Conservation (phyloP, 2,113 vertebrate genomes). For the Pterophyllum scalare region DNA sequence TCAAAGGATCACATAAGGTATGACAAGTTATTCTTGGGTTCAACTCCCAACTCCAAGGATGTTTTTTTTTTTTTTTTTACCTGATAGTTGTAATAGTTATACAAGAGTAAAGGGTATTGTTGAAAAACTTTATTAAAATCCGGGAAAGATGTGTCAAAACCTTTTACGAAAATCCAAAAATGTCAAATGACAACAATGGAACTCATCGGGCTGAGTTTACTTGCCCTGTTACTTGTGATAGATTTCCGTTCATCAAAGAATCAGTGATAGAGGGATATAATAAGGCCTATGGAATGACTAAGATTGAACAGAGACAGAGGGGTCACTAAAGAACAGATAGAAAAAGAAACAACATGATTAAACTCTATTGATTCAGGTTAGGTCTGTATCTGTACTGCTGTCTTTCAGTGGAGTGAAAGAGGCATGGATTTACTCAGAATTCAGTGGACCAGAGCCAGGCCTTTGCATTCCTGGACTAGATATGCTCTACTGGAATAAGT, state of each 20-base stretch:
- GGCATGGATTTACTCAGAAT: constrained; percentile 35
- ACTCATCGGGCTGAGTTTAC: background rate
- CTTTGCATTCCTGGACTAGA: constrained; percentile 22
- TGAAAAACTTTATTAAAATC: background rate
- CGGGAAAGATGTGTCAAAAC: background rate
- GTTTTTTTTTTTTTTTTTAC: background rate
- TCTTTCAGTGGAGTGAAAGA: background rate
- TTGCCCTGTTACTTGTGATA: background rate
- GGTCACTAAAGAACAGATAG: background rate
- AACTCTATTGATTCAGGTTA: constrained; percentile 26
- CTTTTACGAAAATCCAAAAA: background rate
- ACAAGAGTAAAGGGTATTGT: background rate
- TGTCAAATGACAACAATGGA: background rate
- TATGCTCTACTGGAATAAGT: constrained; percentile 20
- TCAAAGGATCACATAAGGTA: too few species aligned
- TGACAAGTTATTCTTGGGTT: background rate
- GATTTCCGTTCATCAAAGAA: constrained; percentile 8
- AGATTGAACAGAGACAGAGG: background rate
- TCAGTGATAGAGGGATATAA: background rate
- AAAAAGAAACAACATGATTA: constrained; percentile 6
- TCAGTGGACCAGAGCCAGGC: constrained; percentile 31
- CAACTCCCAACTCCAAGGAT: too few species aligned
- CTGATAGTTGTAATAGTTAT: background rate
- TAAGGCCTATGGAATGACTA: background rate
- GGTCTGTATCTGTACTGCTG: background rate